Evolutionary conservation across 2,888 invertebrate species (phyloP).

Genomic region (Lycia hirtaria): DNA sequence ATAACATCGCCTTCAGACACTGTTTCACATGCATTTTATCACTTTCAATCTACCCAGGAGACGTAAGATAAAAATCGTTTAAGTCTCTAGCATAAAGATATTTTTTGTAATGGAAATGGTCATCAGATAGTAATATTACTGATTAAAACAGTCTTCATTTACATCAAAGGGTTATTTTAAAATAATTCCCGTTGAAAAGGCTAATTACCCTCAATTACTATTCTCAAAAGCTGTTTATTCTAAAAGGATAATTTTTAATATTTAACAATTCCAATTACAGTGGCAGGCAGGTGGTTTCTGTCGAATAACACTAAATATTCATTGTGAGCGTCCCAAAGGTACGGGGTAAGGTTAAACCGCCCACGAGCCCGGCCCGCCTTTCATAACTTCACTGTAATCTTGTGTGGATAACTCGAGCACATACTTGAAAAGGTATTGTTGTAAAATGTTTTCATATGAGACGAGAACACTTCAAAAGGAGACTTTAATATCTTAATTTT

Average conservation of each 20-base stretch:
- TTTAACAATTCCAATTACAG: constrained; percentile 41
- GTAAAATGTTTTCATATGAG: constrained; percentile 36
- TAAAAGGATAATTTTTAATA: constrained; percentile 26
- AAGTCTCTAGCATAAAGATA: background rate
- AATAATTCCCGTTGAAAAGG: background rate
- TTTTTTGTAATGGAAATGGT: background rate
- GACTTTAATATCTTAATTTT: constrained; percentile 13
- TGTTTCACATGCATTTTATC: background rate
- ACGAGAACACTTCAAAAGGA: constrained; percentile 19
- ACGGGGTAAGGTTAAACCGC: constrained; percentile 52
- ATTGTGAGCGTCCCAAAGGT: constrained; percentile 52
- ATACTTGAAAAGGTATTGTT: constrained; percentile 38
- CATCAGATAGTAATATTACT: background rate
- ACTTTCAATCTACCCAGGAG: background rate
- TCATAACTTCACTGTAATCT: constrained; percentile 54
- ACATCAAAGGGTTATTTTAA: too few relatives aligned
- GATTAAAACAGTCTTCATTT: background rate
- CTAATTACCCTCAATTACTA: background rate
- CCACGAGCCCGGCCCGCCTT: constrained; percentile 52
- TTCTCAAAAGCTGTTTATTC: constrained; percentile 9
- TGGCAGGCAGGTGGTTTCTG: constrained; percentile 33
- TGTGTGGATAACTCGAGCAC: constrained; percentile 44
- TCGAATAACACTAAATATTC: constrained; percentile 57
- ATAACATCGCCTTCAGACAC: constrained; percentile 1
- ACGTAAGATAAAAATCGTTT: background rate